Evolutionary conservation across 2,113 vertebrate species (phyloP).

Genomic region (Meleagris gallopavo): DNA sequence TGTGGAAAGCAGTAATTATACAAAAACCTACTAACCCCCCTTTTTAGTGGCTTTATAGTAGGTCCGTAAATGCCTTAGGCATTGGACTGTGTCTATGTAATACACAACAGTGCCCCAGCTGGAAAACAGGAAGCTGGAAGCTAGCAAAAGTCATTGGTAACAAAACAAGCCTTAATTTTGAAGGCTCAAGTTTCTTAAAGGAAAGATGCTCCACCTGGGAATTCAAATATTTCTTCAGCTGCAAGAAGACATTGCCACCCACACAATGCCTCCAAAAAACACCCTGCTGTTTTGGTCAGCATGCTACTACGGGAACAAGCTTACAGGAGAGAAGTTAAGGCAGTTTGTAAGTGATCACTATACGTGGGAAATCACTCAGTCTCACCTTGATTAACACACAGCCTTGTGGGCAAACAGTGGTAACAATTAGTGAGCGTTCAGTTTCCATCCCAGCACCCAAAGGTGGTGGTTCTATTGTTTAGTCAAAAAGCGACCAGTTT

Average conservation of each 20-base stretch:
- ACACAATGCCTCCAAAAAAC: background rate
- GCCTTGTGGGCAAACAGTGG: background rate
- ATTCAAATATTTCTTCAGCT: constrained; percentile 56
- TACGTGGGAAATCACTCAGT: accelerated
- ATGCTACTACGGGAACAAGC: background rate
- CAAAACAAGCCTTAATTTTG: constrained; percentile 20
- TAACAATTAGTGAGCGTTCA: constrained; percentile 90
- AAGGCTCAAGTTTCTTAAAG: constrained; percentile 44
- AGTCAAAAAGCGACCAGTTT: constrained; percentile 90
- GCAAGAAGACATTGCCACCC: constrained; percentile 30
- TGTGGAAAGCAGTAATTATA: background rate
- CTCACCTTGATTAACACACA: background rate
- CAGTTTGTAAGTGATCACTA: background rate
- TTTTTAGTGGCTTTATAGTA: background rate
- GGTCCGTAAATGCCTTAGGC: background rate
- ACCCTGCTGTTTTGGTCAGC: background rate
- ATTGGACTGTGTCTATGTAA: background rate
- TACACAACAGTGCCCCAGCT: constrained; percentile 33
- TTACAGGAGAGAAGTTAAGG: background rate
- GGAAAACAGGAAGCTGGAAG: constrained; percentile 58
- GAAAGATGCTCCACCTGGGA: background rate
- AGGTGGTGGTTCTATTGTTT: constrained; percentile 97
- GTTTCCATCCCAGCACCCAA: constrained; percentile 97
- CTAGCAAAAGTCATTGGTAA: background rate
- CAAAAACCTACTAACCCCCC: background rate